phyloP scores from a whole-genome alignment of 2,888 invertebrate species.

The Alloscopus bannaensis region DNA sequence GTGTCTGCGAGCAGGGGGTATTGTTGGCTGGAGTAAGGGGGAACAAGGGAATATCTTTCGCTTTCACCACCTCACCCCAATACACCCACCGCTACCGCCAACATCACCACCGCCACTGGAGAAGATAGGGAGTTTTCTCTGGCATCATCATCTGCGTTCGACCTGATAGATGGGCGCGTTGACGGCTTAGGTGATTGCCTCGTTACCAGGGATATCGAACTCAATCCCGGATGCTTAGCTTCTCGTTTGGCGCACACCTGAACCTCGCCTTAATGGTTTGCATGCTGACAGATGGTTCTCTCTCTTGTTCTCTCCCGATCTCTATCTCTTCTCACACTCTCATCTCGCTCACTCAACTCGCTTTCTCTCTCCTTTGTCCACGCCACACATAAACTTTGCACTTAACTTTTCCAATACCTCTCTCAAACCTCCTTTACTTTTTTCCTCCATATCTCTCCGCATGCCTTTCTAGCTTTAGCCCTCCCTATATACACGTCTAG shows the following conservation, averaged over 20 bases:
- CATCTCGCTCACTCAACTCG: constrained; percentile 28
- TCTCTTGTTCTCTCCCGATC: constrained; percentile 52
- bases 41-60: constrained; percentile 42
- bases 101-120: constrained; percentile 20
- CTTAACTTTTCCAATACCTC: constrained; percentile 58
- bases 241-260: constrained; percentile 72
- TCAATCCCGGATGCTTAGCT: constrained; percentile 73
- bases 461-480: constrained; percentile 2
- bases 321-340: constrained; percentile 47
- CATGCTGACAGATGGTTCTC: constrained; percentile 72
- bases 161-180: constrained; percentile 74
- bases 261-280: constrained; percentile 72
- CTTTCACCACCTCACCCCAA: constrained; percentile 18
- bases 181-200: constrained; percentile 74
- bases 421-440: too few relatives aligned
- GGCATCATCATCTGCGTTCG: constrained; percentile 67
- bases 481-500: too few relatives aligned
- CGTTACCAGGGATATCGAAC: constrained; percentile 74
- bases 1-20: constrained; percentile 11
- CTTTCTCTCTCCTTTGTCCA: constrained; percentile 44
- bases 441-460: constrained; percentile 18
- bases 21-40: constrained; percentile 20
- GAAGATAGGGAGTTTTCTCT: constrained; percentile 27
- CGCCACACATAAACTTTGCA: constrained; percentile 61
- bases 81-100: constrained; percentile 27